Base-by-base conservation (phyloP, 1,140 invertebrate species). In the Zaprionus tsacasi region DNA sequence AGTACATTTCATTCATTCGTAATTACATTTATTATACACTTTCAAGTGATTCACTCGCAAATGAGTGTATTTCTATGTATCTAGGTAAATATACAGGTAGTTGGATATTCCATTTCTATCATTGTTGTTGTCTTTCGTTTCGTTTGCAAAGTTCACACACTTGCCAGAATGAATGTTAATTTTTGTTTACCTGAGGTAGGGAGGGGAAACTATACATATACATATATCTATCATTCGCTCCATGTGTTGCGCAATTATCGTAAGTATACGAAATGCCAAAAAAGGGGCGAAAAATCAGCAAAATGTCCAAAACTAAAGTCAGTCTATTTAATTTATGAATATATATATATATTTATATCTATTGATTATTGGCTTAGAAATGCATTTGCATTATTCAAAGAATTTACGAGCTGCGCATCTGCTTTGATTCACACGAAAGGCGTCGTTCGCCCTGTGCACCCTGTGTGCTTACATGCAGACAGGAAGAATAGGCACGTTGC, bases 101-200 rank as follows among this genome's bases (percentile, higher is more conserved):
- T 21, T 21, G 45, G 11, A 12, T 25, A 50, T 50, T 17, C 45
- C 27, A 8, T 4, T 43, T 60, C 21, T 30, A 33, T 12, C 7
- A 54, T 74, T 74, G 50, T 48, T 40, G 27, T 35, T 11, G 43
- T 57, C 57, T 68, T 57, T 35, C 45, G 75, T 66, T 69, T 36
- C 59, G 67, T 12, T 52, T 52, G 45, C 60, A 45, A 33, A 69
- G 68, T 74, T 74, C 66, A 35, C 80, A 82, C 36, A 70, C 38
- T 65, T 33, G 71, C 45, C 55, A 78, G 64, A 81, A 78, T 76
- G 77, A 78, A 86, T 81, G 82, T 70, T 87, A 87, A 85, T 87
- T 87, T 70, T 43, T 86, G 81, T 82, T 85, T 67, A 78, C 64
- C 60, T 48, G 27, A 10, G 33, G 58, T 15, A 27, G 58, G 58